Evolutionary conservation across 2,113 vertebrate genomes (phyloP).

Genomic region (Anoura caudifer): DNA sequence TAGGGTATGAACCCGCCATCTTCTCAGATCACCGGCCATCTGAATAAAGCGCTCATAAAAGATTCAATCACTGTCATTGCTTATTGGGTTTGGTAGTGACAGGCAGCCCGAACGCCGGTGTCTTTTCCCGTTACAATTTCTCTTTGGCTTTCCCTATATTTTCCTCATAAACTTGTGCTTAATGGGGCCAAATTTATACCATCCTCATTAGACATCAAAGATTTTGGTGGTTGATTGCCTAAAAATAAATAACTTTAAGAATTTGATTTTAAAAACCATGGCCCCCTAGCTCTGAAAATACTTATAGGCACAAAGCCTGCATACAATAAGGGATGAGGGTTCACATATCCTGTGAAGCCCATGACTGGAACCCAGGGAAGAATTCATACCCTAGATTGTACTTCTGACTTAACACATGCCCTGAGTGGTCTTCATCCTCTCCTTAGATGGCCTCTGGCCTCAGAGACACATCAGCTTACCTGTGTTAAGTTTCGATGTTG

Average conservation of each 20-base stretch:
- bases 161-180: not conserved
- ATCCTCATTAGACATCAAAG: not conserved
- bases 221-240: not conserved
- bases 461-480: conserved; percentile 16
- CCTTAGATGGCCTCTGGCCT: not conserved
- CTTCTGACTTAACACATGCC: not conserved
- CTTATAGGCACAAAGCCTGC: not conserved
- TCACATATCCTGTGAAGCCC: not conserved
- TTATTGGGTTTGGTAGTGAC: no score
- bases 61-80: no score
- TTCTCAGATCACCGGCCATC: no score
- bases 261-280: not conserved
- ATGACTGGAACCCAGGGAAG: not conserved
- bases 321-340: not conserved
- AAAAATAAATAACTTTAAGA: not conserved
- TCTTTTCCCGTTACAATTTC: no score
- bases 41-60: no score
- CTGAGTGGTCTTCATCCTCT: not conserved
- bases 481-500: not conserved
- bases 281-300: not conserved
- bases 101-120: no score
- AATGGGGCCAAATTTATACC: not conserved
- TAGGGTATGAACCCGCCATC: no score
- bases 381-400: not conserved
- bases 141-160: not conserved